These are phyloP conservation scores for Zosterops borbonicus DNA, from an alignment of 2,113 vertebrate genomes.

Conservation along the genomic window DNA sequence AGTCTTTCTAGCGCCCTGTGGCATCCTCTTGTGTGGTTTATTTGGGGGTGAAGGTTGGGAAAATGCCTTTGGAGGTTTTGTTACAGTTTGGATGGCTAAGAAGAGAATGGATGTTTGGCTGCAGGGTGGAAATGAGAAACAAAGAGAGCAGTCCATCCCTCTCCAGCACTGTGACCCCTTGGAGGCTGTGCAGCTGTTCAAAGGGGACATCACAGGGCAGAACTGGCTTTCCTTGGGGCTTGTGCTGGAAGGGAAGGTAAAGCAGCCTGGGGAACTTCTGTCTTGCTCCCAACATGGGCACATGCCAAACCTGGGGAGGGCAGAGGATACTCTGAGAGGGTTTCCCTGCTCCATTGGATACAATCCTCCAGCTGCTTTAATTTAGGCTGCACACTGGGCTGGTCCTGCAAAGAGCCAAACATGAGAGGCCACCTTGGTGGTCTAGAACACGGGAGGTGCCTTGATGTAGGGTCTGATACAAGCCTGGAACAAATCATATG, in stretches of 20 bases:
- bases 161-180: neutral
- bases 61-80: conserved; percentile 1
- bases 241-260: neutral
- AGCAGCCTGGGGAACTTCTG: neutral
- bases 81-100: neutral
- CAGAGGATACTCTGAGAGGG: neutral
- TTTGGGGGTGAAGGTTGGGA: neutral
- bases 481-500: conserved; percentile 20
- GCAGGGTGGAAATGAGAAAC: neutral
- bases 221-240: neutral
- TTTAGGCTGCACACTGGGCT: neutral
- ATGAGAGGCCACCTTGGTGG: neutral
- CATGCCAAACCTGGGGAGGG: neutral
- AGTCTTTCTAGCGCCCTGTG: neutral
- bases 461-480: neutral
- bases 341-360: neutral
- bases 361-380: neutral
- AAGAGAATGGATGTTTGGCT: neutral
- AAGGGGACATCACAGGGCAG: neutral
- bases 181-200: neutral
- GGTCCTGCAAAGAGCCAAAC: neutral
- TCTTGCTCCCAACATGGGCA: neutral
- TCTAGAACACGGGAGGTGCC: neutral
- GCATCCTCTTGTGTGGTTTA: neutral
- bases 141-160: neutral